Evolutionary conservation across 2,113 vertebrate genomes (phyloP).

Genomic region (Eulemur macaco): DNA sequence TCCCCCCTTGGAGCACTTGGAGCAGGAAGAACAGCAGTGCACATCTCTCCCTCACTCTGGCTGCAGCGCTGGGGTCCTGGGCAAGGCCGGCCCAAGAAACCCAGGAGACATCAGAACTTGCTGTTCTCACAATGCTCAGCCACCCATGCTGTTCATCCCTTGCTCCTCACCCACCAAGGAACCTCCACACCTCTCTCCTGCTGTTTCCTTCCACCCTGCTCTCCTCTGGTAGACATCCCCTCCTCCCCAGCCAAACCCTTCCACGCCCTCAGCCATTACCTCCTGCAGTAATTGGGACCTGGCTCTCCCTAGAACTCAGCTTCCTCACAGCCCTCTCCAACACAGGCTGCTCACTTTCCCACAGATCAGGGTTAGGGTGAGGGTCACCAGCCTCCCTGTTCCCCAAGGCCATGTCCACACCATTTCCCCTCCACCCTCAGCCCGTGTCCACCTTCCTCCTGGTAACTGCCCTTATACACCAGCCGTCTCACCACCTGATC

Average conservation of each 20-base stretch:
- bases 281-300: background rate
- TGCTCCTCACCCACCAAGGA: background rate
- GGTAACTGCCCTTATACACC: background rate
- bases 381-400: background rate
- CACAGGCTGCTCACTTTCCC: conserved; percentile 13
- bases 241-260: background rate
- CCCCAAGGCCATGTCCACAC: background rate
- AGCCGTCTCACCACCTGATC: background rate
- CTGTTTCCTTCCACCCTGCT: background rate
- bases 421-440: background rate
- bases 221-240: background rate
- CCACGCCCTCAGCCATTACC: background rate
- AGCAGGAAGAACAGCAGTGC: background rate
- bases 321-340: background rate
- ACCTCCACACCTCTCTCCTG: background rate
- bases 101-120: background rate
- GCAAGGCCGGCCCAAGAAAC: background rate
- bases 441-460: background rate
- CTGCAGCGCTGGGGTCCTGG: background rate
- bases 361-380: background rate
- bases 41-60: background rate
- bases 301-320: background rate
- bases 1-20: background rate
- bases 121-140: background rate
- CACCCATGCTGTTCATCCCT: background rate